Evolutionary conservation across 2,113 vertebrate species (phyloP).

Genomic region (Numida meleagris): DNA sequence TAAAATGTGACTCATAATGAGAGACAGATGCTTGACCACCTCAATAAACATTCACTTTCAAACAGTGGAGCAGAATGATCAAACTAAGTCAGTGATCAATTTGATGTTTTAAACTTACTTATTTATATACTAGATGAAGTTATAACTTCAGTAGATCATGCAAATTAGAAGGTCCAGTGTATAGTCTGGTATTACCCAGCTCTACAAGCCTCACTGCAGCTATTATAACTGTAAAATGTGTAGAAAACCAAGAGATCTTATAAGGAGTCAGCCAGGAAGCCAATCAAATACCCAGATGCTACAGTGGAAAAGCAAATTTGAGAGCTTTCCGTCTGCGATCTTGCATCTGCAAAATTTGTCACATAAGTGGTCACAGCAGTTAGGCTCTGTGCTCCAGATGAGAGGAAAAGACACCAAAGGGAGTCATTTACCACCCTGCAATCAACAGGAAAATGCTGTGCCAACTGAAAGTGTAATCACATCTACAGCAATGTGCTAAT

Average conservation of each 20-base stretch:
- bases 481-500: slow-evolving; percentile 72
- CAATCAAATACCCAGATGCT: slow-evolving; percentile 62
- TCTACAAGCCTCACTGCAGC: background rate
- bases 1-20: background rate
- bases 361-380: slow-evolving; percentile 77
- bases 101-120: background rate
- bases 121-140: background rate
- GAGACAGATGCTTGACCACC: background rate
- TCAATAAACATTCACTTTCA: background rate
- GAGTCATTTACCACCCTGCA: slow-evolving; percentile 74
- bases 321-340: slow-evolving; percentile 72
- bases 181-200: background rate
- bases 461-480: slow-evolving; percentile 75
- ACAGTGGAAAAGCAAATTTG: slow-evolving; percentile 52
- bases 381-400: slow-evolving; percentile 75
- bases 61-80: background rate
- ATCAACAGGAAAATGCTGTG: slow-evolving; percentile 75
- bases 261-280: slow-evolving; percentile 53
- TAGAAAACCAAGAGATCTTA: slow-evolving; percentile 54
- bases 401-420: slow-evolving; percentile 75
- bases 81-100: background rate
- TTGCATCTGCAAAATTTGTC: slow-evolving; percentile 69
- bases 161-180: background rate
- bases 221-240: slow-evolving; percentile 2
- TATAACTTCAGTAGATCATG: background rate